Percentiles rank a stretch among this genome's conserved stretches.
These are phyloP conservation scores for Anarhynchus alexandrinus DNA, from an alignment of 2,113 vertebrate species.

Conservation along the genomic window DNA sequence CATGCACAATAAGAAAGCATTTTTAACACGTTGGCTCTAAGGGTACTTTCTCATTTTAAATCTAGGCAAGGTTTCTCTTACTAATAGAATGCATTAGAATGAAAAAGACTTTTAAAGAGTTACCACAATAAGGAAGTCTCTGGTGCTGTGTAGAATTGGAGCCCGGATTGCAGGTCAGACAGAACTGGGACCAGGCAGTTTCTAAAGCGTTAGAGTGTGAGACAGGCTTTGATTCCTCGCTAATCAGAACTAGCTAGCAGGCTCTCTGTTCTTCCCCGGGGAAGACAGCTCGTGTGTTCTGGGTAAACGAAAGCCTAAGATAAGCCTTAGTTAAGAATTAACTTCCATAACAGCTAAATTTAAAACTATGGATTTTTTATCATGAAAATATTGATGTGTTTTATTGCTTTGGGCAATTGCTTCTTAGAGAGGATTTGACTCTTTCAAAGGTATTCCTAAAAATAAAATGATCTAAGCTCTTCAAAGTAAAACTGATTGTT, in stretches of 20 bases:
- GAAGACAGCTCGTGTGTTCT: neutral
- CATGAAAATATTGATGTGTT: neutral
- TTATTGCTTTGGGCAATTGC: slow-evolving; percentile 4
- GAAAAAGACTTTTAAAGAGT: neutral
- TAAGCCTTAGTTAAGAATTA: slow-evolving; percentile 51
- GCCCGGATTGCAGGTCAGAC: neutral
- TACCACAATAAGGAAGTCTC: neutral
- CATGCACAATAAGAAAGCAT: neutral
- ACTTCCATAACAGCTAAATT: neutral
- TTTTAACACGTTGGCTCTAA: neutral
- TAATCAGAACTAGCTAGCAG: neutral
- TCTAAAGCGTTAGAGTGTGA: neutral
- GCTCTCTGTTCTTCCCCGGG: neutral
- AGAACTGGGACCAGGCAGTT: rapidly evolving
- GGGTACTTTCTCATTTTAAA: neutral
- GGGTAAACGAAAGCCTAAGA: neutral
- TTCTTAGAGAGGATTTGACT: neutral
- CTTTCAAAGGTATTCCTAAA: slow-evolving; percentile 16
- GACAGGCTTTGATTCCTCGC: neutral
- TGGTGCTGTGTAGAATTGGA: neutral
- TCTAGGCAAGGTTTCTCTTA: neutral
- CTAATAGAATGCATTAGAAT: neutral
- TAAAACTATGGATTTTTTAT: neutral
- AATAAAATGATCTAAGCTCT: neutral
- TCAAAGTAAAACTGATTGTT: neutral